Conservation (phyloP, 1,140 invertebrate species). For the Charaxes varanes region DNA sequence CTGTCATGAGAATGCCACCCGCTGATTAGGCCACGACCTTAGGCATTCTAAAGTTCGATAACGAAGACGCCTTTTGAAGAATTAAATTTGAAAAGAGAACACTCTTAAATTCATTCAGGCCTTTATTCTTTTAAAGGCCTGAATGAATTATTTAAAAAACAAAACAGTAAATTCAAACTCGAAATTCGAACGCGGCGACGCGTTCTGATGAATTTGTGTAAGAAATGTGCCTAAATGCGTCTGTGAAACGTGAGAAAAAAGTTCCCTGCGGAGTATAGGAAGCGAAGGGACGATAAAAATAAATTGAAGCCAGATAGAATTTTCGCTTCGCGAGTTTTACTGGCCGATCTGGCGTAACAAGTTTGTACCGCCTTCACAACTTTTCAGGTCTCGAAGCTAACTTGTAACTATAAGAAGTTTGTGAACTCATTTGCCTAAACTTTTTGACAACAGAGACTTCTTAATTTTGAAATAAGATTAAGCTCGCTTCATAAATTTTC, state of each 20-base stretch:
- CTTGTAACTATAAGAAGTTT: constrained; percentile 17
- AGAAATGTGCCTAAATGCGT: constrained; percentile 56
- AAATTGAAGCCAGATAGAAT: constrained; percentile 72
- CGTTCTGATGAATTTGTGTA: constrained; percentile 43
- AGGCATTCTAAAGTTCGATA: no score
- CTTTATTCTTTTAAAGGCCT: no score
- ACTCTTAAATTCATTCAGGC: no score
- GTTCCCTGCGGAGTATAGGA: constrained; percentile 45
- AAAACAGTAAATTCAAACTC: no score
- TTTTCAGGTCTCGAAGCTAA: constrained; percentile 48
- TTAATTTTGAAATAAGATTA: no score
- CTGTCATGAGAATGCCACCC: no score
- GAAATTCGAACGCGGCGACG: constrained; percentile 38
- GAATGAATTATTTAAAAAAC: no score
- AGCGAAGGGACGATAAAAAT: constrained; percentile 69
- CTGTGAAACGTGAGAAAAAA: constrained; percentile 48
- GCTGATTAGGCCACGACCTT: no score
- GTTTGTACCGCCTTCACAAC: constrained; percentile 68
- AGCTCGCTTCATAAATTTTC: no score
- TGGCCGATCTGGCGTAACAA: constrained; percentile 67
- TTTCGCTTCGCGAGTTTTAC: constrained; percentile 71
- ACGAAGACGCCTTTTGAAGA: no score
- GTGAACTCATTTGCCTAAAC: background rate
- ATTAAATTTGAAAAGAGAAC: no score
- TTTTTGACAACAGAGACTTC: no score